Conservation (phyloP, 2,797 vertebrate species). For the Syndactyla subalaris region DNA sequence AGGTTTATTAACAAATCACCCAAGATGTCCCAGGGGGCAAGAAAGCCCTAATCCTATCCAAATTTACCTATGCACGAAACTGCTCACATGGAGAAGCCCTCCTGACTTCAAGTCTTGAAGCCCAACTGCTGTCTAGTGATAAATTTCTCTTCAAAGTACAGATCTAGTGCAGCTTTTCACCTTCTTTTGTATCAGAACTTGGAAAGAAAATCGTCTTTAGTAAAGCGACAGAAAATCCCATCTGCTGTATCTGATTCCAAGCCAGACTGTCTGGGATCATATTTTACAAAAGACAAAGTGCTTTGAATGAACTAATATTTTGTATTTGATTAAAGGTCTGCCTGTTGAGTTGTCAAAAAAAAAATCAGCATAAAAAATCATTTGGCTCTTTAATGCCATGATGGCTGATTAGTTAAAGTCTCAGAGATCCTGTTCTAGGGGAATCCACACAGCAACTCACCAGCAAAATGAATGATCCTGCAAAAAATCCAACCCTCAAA, state of each 20-base stretch:
- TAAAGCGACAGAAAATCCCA: conserved; percentile 47
- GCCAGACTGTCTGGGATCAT: conserved; percentile 28
- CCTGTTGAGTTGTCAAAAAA: background rate
- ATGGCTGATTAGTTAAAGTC: background rate
- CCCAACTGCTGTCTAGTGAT: background rate
- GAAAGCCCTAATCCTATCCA: background rate
- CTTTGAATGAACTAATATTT: conserved; percentile 40
- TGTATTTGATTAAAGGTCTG: conserved; percentile 31
- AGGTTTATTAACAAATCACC: conserved; percentile 1
- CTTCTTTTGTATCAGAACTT: conserved; percentile 22
- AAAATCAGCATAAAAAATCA: background rate
- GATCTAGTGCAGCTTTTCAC: background rate
- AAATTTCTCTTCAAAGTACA: background rate
- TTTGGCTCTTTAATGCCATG: background rate
- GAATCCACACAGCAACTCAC: background rate
- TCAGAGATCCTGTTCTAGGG: background rate
- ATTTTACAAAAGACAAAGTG: conserved; percentile 49
- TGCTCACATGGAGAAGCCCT: background rate
- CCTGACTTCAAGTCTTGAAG: background rate
- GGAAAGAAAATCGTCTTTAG: background rate
- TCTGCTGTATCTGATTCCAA: conserved; percentile 46
- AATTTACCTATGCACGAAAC: background rate
- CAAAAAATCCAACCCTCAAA: background rate
- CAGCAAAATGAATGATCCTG: background rate
- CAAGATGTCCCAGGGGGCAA: background rate